Evolutionary conservation across 2,113 vertebrate genomes (phyloP), one percentile per base, ranked within the genome.

Genomic region (Scomber scombrus): DNA sequence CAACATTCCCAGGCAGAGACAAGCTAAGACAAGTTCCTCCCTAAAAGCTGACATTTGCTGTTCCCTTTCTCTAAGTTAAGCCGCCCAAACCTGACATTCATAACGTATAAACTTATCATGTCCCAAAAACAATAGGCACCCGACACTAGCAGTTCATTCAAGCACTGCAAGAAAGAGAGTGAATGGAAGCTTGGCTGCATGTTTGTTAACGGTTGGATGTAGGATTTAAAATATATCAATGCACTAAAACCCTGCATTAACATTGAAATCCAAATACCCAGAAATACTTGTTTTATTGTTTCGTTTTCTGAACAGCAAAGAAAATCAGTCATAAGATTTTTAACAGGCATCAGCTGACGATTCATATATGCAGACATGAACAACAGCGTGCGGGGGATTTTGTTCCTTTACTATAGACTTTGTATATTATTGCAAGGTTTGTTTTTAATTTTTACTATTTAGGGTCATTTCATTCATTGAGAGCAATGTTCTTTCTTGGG

Each of bases 61-160:
- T 40, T 81, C 51, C 23, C 60, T 40, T 45, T 71, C n/a, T 63
- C 2, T 0, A 15, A 31, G 52, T 34, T 49, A 46, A 75, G 57
- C 34, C 31, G 26, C 67, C 78, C 77, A 80, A 81, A 68, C 84
- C 73, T 85, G 54, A 31, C 23, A 70, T 61, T 83, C 56, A 76
- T 15, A 2, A 58, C 18, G 34, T 47, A 34, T 55, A 31, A 43
- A 78, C 21, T 0, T 63, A 81, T 84, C 71, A 70, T 23, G 21
- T 78, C 47, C 61, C 47, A 66, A 72, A 78, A 60, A 64, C 66
- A 88, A 55, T 16, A 67, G 11, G 47, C 8, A 47, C 56, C 40
- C 16, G 8, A 9, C 11, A 40, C 45, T 49, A 71, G 40, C 26
- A 78, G 55, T 78, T 85, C 66, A 89, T 92, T 85, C 75, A 83